Base-by-base conservation (phyloP, 92 coral and sea anemone genomes). In the Epizoanthus rinbou region DNA sequence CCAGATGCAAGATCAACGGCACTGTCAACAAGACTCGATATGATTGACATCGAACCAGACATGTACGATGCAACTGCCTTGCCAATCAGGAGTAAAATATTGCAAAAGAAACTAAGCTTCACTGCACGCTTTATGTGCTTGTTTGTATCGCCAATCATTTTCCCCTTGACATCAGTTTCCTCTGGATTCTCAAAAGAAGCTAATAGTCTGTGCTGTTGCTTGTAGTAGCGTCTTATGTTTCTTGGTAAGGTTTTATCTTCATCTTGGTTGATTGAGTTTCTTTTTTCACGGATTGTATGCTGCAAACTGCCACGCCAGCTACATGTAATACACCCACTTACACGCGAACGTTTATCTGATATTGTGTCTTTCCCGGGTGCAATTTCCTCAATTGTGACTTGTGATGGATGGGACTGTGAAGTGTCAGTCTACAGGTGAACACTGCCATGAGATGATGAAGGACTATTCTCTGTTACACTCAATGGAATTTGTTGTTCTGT, bases 1-100 rank as follows among this genome's bases (percentile, higher is more conserved):
- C 94, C 95, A 5, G 98, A 96, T 54, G 93, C 92, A 80, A 96
- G 85, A 86, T 96, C 98, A 58, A 94, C 89, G 23, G 93, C 92
- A 85, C 99, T 96, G 86, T 96, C 99, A 24, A 96, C 98, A 76
- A 96, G 87, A 76, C 99, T 96, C 8, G 99, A 96, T 17, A 96
- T 94, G 70, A 96, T 88, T n/a, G 99, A 91, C 94, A 96, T 81
- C 11, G 99, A 96, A 17, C 96, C 98, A 80, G 99, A 96, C 28
- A 94, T 83, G 71, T 94, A 87, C 0, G 94, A 86, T 31, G 98
- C 99, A 24, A 96, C 86, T 4, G 88, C 82, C 81, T 96, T 96
- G 47, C 90, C 96, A 88, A 90, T 73, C 57, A 96, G 88, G 0
- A 96, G 83, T 33, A 74, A 71, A 16, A 87, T 7, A 69, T 96